Conservation (phyloP, 2,113 vertebrate genomes). For the Apodemus sylvaticus region DNA sequence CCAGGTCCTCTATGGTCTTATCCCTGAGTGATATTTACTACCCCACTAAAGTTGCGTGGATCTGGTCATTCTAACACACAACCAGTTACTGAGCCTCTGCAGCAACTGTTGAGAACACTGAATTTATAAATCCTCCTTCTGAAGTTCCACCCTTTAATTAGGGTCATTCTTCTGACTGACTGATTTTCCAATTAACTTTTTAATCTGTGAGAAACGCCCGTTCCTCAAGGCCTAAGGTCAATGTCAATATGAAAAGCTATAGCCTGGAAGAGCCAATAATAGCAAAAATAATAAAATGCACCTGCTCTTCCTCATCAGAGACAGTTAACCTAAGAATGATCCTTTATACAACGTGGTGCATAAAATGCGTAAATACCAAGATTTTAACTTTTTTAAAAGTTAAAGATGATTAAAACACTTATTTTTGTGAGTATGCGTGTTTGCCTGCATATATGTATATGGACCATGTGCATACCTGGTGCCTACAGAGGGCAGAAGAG, state of each 20-base stretch:
- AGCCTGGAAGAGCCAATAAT: background rate
- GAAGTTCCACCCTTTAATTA: background rate
- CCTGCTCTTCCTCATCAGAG: background rate
- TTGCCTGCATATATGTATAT: background rate
- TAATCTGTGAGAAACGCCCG: background rate
- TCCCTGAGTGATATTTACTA: background rate
- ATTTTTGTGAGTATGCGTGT: background rate
- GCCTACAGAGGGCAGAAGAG: background rate
- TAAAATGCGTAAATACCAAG: background rate
- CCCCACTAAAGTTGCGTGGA: background rate
- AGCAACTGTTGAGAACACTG: background rate
- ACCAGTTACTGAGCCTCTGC: background rate
- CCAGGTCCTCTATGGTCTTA: background rate
- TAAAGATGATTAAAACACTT: background rate
- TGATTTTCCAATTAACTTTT: slow-evolving; percentile 44
- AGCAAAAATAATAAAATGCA: background rate
- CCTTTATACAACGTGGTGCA: background rate
- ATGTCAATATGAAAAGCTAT: background rate
- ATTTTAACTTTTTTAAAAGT: background rate
- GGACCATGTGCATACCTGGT: background rate
- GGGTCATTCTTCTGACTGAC: background rate
- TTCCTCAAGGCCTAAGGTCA: background rate
- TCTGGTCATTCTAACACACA: background rate
- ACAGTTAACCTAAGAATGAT: background rate
- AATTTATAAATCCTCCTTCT: background rate